Evolutionary conservation across 2,888 invertebrate species (phyloP), one percentile per base, ranked within the genome.

Genomic region (Lochmaea crataegi): DNA sequence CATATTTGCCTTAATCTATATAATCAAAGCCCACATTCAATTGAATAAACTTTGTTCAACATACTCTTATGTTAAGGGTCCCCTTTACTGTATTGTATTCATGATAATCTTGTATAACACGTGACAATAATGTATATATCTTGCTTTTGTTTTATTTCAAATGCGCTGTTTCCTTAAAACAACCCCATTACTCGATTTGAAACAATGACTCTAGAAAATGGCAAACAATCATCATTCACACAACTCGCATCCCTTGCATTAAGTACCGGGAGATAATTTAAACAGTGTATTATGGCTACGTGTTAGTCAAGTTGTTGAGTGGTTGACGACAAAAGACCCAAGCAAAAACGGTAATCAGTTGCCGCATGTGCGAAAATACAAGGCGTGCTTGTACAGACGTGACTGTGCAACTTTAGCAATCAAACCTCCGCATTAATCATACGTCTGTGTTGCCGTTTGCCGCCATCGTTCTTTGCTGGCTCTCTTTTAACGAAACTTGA

Each of bases 321-420:
- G 63, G 74, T 67, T 63, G 42, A 11, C 16, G 61, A 63, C 70
- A 74, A 71, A 67, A 71, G 67, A 63, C 65, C 22, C 48, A 65
- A 53, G 76, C 75, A 82, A 82, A 82, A 82, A 82, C 81, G 79
- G 78, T 80, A 81, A 81, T 82, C 82, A 82, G 80, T 80, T 78
- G 65, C 68, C 68, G 68, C 78, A 78, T 75, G 76, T 77, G 65
- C 65, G 51, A 58, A 66, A 72, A 63, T 42, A 63, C 41, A 18
- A 42, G 42, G 18, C 65, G 80, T 80, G 82, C 78, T 81, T 80
- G 81, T 79, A 80, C 80, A 80, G 79, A 82, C 82, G 82, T 82
- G 82, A 81, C 82, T 79, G 78, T 76, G 80, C 78, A 82, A 82
- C 82, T 82, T 82, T 80, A 78, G 82, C 81, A 82, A 82, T 82